Base-by-base conservation (phyloP, 2,113 vertebrate species). In the Picathartes gymnocephalus region DNA sequence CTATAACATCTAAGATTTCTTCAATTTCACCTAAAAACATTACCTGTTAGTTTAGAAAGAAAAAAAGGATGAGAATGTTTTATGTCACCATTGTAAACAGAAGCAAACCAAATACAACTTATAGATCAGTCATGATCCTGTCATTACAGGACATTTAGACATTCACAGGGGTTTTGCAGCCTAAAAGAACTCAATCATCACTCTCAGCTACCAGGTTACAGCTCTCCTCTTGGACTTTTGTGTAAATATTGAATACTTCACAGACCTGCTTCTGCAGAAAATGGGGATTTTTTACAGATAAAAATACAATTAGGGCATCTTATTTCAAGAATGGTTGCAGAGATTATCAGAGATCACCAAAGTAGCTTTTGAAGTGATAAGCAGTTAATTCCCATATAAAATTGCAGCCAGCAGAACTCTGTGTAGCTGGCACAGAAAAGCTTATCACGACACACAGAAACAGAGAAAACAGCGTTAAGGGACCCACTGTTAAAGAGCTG, bases 1-100 rank as follows among this genome's bases (percentile, higher is more conserved):
- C 99, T 81, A 99, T 99, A 92, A 99, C 99, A 86, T 99, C 99
- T 98, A 99, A 97, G 90, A 99, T 99, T 98, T 99, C 99, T 98
- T 99, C 99, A 48, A 99, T 98, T 98, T 99, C 99, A 81, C 99
- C 99, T 97, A 99, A 98, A 97, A 98, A 99, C 99, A 99, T 99
- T 65, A 99, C 99, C 99, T 99, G 82, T 87, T 92, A 60, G 57
- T n/a, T 79, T 28, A 93, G 57, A 93, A 92, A 80, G n/a, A 65
- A 28, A n/a, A n/a, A 11, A 71, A 44, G 9, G 6, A 50, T 58
- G 30, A 95, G 42, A 80, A 14, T 22, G 10, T 33, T 88, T 82
- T 18, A 0, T 19, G 42, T n/a, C 1, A 0, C 28, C 35, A 11
- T 0, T 37, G 40, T 12, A 45, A 91, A 65, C 15, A 81, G 62